Evolutionary conservation across 2,888 invertebrate genomes (phyloP), one percentile per base, ranked within the genome.

Genomic region (Drosophila neoperkinsi): DNA sequence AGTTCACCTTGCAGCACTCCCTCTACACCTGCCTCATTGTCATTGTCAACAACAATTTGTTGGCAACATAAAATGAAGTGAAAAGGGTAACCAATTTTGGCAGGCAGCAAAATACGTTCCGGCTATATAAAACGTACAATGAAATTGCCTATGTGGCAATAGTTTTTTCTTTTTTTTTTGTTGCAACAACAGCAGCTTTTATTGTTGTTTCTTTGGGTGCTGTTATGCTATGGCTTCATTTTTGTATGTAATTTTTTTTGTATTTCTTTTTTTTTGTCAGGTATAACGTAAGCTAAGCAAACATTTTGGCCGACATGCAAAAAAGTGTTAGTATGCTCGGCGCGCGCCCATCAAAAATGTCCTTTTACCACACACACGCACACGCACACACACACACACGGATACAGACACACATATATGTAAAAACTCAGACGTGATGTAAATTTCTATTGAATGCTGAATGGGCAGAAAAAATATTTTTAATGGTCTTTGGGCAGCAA

Each of bases 371-470:
- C 58, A 63, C 56, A 63, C 59, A 53, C 31, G 46, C 43, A 57
- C 51, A 58, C 56, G 52, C 60, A 51, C 31, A 49, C 46, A 55
- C 58, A 46, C 18, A 10, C 10, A 31, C 9, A 30, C n/a, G n/a
- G 18, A 34, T 13, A 7, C 46, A 25, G 7, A 2, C 16, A 25
- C 9, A 9, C 75, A 53, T 71, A 58, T 66, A 73, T 84, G 88
- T 84, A 88, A 86, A 86, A 84, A 77, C 70, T 84, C 87, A 84
- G 87, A 90, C 86, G 90, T 90, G 86, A 86, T 90, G 90, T 90
- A 86, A 86, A 90, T 86, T 86, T 86, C 90, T 90, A 86, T 86
- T 89, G 89, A 86, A 89, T 89, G 86, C 86, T 90, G 86, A 86
- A 87, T 89, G 89, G 82, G 84, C 86, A 90, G 75, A 86, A 86